Percentiles rank a stretch among this genome's conserved stretches.
Conservation (phyloP, 2,888 invertebrate genomes). For the Apamea anceps region DNA sequence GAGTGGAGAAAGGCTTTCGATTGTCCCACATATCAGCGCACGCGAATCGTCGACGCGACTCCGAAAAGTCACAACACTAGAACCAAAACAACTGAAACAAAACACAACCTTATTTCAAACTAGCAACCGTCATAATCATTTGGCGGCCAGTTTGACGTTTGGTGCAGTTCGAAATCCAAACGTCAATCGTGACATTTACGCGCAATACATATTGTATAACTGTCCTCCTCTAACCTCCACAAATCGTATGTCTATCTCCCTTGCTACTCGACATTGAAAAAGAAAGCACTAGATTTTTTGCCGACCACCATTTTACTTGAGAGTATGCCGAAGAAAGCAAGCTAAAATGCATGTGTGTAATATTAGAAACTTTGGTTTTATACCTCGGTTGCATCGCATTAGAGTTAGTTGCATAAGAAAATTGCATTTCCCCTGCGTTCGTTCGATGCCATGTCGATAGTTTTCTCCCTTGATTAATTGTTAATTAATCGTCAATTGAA, state of each 20-base stretch:
- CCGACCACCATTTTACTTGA: constrained; percentile 82
- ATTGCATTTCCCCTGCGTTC: constrained; percentile 82
- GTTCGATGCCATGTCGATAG: constrained; percentile 51
- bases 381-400: constrained; percentile 85
- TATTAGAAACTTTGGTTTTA: constrained; percentile 87
- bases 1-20: constrained; percentile 90
- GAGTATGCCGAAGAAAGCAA: constrained; percentile 90
- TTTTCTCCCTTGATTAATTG: constrained; percentile 67
- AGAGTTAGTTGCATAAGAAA: constrained; percentile 88
- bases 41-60: constrained; percentile 83
- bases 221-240: constrained; percentile 76
- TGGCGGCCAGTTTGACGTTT: constrained; percentile 80
- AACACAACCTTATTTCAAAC: constrained; percentile 78
- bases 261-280: constrained; percentile 87
- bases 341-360: constrained; percentile 88
- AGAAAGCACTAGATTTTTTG: constrained; percentile 88
- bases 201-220: constrained; percentile 78
- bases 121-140: constrained; percentile 78
- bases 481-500: constrained; percentile 56
- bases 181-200: constrained; percentile 75
- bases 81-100: constrained; percentile 66
- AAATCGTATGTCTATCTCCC: constrained; percentile 72
- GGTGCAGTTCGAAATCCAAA: constrained; percentile 77
- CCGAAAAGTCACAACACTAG: constrained; percentile 80
- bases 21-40: constrained; percentile 89